Evolutionary conservation across 2,797 vertebrate species (phyloP).

Genomic region (Pseudopleuronectes americanus): DNA sequence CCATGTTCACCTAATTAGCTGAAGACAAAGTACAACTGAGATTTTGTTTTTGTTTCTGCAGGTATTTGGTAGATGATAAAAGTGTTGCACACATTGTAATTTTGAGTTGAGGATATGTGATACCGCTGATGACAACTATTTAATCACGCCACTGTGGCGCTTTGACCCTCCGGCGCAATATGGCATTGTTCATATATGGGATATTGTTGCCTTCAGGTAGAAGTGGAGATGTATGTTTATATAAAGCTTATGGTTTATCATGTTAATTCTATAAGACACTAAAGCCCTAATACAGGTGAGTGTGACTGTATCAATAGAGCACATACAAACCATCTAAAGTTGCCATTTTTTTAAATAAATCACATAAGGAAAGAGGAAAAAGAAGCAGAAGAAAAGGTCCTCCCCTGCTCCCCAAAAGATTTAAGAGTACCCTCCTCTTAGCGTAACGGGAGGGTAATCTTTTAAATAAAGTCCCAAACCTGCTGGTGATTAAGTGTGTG

Average conservation of each 20-base stretch:
- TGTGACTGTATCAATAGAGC: background rate
- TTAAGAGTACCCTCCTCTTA: background rate
- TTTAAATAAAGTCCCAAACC: conserved; percentile 8
- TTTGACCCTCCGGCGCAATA: too few relatives aligned
- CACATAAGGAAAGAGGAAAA: background rate
- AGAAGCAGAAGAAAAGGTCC: background rate
- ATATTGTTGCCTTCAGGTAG: too few relatives aligned
- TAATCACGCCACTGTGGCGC: too few relatives aligned
- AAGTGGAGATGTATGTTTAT: too few relatives aligned
- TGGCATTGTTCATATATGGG: too few relatives aligned
- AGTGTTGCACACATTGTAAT: too few relatives aligned
- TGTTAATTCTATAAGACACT: background rate
- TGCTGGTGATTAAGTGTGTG: conserved; percentile 9
- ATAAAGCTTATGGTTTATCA: background rate
- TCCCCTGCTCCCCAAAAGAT: background rate
- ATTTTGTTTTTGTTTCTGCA: too few relatives aligned
- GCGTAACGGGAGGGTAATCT: background rate
- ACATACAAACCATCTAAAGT: background rate
- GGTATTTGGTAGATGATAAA: too few relatives aligned
- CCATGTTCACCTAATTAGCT: too few relatives aligned
- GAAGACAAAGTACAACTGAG: too few relatives aligned
- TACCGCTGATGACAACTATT: too few relatives aligned
- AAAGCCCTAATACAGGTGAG: background rate
- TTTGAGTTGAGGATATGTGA: too few relatives aligned
- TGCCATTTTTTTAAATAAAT: background rate